These are phyloP conservation scores for Glandiceps talaboti DNA, from an alignment of 53 echinoderm and acorn worm species.

Conservation along the genomic window DNA sequence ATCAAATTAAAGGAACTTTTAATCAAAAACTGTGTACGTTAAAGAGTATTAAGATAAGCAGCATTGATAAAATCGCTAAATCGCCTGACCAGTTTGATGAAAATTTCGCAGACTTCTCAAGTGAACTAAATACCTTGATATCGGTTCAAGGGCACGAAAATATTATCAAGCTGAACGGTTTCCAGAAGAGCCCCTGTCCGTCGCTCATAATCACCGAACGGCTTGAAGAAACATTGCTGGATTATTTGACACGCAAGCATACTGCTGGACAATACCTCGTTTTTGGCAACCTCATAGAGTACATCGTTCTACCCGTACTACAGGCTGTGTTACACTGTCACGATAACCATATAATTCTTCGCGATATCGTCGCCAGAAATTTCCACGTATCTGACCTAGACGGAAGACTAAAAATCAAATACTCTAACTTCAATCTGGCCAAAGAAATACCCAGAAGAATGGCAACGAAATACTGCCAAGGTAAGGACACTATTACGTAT, in stretches of 20 bases:
- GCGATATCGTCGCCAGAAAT: background rate
- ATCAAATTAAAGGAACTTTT: background rate
- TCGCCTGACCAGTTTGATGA: background rate
- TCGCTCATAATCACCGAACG: background rate
- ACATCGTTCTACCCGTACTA: background rate
- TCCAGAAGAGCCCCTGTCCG: background rate
- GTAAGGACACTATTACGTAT: too few relatives aligned
- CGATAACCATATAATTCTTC: background rate
- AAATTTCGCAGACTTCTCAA: background rate
- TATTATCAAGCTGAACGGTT: background rate
- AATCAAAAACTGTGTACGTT: background rate
- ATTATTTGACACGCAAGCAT: background rate
- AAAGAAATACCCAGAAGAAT: background rate
- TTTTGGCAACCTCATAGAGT: background rate
- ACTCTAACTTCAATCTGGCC: background rate
- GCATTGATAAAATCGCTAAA: background rate
- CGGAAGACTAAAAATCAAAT: background rate
- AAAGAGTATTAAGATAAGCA: background rate
- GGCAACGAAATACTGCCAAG: background rate
- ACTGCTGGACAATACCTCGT: background rate
- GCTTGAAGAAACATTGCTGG: background rate
- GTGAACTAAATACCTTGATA: background rate
- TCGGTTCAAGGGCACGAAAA: background rate
- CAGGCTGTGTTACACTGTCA: background rate
- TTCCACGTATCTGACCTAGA: background rate